Conservation (phyloP, 2,113 vertebrate genomes). For the Corydoras sp. region DNA sequence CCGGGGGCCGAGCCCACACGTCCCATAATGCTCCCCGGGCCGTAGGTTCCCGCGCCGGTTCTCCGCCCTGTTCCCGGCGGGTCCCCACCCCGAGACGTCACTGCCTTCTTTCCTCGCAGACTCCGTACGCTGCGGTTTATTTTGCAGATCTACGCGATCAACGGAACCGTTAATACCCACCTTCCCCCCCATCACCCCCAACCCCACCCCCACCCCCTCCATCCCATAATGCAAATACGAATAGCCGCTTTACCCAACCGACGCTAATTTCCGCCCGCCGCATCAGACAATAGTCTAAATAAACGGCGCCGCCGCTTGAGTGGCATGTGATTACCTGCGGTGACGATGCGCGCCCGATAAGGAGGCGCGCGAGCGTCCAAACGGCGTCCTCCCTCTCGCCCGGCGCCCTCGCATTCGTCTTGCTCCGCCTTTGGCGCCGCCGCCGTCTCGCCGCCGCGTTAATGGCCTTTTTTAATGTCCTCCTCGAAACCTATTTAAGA, state of each 20-base stretch:
- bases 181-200: no score
- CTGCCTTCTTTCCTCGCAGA: no score
- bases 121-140: no score
- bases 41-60: no score
- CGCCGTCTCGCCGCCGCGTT: constrained; percentile 64
- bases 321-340: constrained; percentile 32
- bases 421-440: constrained; percentile 53
- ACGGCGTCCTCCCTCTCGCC: constrained; percentile 35
- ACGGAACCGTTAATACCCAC: no score
- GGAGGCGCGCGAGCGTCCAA: constrained; percentile 35
- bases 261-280: constrained; percentile 4
- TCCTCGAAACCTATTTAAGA: constrained; percentile 73
- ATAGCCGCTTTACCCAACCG: background rate
- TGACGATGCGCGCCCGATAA: constrained; percentile 19
- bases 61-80: no score
- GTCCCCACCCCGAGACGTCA: no score
- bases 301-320: constrained; percentile 21
- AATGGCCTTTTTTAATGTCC: constrained; percentile 73
- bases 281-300: constrained; percentile 21
- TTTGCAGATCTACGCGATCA: no score
- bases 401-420: constrained; percentile 59
- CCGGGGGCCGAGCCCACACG: no score
- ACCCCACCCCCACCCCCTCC: no score
- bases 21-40: no score
- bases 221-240: constrained; percentile 1